A percentile compares a stretch with the other conserved stretches of the same genome.
These are phyloP conservation scores for Micrasema longulum DNA, from an alignment of 1,140 invertebrate species.

Conservation along the genomic window DNA sequence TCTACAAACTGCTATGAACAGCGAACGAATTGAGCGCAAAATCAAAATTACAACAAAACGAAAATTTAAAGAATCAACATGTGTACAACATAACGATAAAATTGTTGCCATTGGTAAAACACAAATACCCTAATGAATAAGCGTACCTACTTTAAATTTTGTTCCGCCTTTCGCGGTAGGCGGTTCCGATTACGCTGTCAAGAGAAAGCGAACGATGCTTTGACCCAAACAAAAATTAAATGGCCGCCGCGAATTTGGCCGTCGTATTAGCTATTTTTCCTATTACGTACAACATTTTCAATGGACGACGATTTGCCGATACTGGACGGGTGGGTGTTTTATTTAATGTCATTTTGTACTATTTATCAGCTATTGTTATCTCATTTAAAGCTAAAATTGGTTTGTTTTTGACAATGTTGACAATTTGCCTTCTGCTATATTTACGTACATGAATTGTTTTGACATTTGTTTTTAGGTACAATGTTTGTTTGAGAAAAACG, in stretches of 20 bases:
- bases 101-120: slow-evolving; percentile 4
- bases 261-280: slow-evolving; percentile 32
- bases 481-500: slow-evolving; percentile 51
- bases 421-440: neutral
- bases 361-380: neutral
- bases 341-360: neutral
- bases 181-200: slow-evolving; percentile 13
- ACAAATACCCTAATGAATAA: slow-evolving; percentile 14
- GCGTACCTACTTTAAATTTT: slow-evolving; percentile 22
- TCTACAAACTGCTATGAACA: neutral
- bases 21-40: slow-evolving; percentile 1
- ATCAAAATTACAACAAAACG: too few relatives aligned
- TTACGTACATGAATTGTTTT: slow-evolving; percentile 11
- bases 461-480: slow-evolving; percentile 42
- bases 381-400: slow-evolving; percentile 12
- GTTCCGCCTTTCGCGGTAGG: slow-evolving; percentile 30
- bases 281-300: slow-evolving; percentile 37
- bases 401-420: slow-evolving; percentile 22
- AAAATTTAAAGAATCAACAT: neutral
- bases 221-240: slow-evolving; percentile 46
- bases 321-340: slow-evolving; percentile 28
- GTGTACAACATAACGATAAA: neutral
- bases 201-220: slow-evolving; percentile 36
- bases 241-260: slow-evolving; percentile 42
- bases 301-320: slow-evolving; percentile 36